Evolutionary conservation across 1,140 invertebrate genomes (phyloP).

Genomic region (Gryllus bimaculatus): DNA sequence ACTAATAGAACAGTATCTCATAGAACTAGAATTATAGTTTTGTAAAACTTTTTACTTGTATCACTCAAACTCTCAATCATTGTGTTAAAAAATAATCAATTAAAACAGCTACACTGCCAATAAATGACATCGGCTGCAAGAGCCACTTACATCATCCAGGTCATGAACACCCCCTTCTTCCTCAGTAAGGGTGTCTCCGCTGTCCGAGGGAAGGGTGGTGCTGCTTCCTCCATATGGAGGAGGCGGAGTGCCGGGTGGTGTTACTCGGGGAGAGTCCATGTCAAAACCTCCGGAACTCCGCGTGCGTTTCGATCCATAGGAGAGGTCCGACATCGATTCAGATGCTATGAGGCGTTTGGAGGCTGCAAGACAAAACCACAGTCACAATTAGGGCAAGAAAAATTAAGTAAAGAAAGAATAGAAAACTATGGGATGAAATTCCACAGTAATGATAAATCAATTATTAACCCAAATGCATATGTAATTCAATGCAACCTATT

Average conservation of each 20-base stretch:
- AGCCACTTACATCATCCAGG: background rate
- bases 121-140: too few relatives aligned
- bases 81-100: too few relatives aligned
- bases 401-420: background rate
- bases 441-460: too few relatives aligned
- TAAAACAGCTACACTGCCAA: too few relatives aligned
- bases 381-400: background rate
- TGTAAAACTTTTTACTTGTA: too few relatives aligned
- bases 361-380: conserved; percentile 23
- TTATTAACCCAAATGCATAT: too few relatives aligned
- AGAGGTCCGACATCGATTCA: conserved; percentile 51
- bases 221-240: conserved; percentile 54
- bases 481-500: too few relatives aligned
- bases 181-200: background rate
- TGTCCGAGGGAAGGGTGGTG: conserved; percentile 1
- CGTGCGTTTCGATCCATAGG: conserved; percentile 26
- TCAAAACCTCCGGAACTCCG: conserved; percentile 34
- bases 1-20: too few relatives aligned
- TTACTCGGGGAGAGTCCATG: conserved; percentile 40
- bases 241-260: conserved; percentile 76
- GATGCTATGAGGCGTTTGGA: conserved; percentile 44
- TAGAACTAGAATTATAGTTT: too few relatives aligned
- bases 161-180: background rate
- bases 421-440: too few relatives aligned
- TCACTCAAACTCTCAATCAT: too few relatives aligned